Evolutionary conservation across 2,113 vertebrate species (phyloP), one percentile per base, ranked within the genome.

Genomic region (Chiloscyllium plagiosum): DNA sequence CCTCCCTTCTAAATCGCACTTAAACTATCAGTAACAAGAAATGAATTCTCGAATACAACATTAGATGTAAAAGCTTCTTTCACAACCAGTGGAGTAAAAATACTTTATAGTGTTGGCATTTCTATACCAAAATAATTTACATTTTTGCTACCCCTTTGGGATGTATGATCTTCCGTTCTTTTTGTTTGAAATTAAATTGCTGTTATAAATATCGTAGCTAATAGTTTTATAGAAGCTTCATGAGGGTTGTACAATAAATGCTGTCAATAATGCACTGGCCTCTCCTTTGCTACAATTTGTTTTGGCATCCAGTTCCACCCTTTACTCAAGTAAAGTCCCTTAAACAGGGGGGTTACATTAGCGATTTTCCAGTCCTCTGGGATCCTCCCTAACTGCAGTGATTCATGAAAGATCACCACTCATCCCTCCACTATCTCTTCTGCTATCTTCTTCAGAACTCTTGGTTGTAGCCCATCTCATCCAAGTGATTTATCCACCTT

Each of bases 1-100:
- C 61, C 50, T 24, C 0, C 22, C 33, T 3, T 20, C 65, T 65
- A 66, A 37, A 66, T 61, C 56, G 65, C 19, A 89, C 56, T 52
- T 89, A 89, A 89, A 33, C 47, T 56, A 52, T 3, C 24, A 4
- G 50, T 52, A 26, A 89, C 24, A 4, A 89, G 33, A 68, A 93
- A 93, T 93, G 4, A 93, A 93, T 93, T n/a, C 66, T 22, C 37
- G 89, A 93, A 93, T 93, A n/a, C 33, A 66, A 66, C 65, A 93
- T 68, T 93, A 93, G 20, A 66, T 68, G 89, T 65, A 66, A 93
- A 93, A n/a, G 61, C 65, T 68, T 7, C 61, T n/a, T 93, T 42
- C n/a, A 20, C 37, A 24, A 65, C 20, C 61, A 66, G 37, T 93
- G 33, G 5, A 37, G 37, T 33, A 93, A n/a, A 65, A 93, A 66